These are phyloP conservation scores for Synaphobranchus kaupii DNA, from an alignment of 2,797 vertebrate species.

Conservation along the genomic window DNA sequence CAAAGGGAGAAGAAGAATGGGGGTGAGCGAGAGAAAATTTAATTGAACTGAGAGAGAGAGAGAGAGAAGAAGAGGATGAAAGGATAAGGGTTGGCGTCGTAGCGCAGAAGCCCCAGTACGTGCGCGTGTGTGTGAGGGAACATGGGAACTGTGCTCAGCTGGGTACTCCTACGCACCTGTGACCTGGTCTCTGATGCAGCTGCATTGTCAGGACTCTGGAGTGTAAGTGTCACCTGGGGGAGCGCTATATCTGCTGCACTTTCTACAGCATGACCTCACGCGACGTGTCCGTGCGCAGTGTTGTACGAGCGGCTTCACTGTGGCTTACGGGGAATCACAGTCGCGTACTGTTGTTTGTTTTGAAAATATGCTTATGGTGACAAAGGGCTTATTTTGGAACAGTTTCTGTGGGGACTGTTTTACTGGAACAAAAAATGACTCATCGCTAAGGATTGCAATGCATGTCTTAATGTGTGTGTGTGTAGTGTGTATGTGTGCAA, in stretches of 20 bases:
- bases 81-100: slow-evolving; percentile 4
- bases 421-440: neutral
- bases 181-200: slow-evolving; percentile 48
- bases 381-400: neutral
- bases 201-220: slow-evolving; percentile 41
- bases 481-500: neutral
- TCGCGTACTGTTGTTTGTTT: neutral
- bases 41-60: neutral
- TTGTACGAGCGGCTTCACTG: neutral
- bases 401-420: neutral
- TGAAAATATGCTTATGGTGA: slow-evolving; percentile 4
- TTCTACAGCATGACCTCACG: neutral
- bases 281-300: neutral
- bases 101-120: slow-evolving; percentile 8
- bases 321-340: neutral
- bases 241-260: neutral
- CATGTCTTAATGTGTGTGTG: neutral
- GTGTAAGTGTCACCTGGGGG: slow-evolving; percentile 54
- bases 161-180: slow-evolving; percentile 52
- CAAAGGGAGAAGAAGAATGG: slow-evolving; percentile 9
- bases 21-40: neutral
- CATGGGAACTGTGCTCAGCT: slow-evolving; percentile 66
- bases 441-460: neutral
- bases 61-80: slow-evolving; percentile 3
- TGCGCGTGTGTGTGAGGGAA: slow-evolving; percentile 27